Evolutionary conservation across 2,888 invertebrate genomes (phyloP).

Genomic region (Anticlea derivata): DNA sequence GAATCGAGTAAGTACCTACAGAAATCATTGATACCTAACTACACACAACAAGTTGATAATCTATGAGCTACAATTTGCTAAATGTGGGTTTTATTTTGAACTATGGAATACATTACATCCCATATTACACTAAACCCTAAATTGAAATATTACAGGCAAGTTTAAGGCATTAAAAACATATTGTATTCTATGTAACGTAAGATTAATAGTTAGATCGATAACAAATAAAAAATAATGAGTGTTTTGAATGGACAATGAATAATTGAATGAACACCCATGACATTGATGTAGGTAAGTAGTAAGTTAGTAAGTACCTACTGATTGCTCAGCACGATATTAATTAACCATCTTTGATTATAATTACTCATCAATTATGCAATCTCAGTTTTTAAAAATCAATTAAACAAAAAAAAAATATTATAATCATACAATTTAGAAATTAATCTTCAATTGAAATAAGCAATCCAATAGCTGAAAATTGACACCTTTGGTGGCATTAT

Average conservation of each 20-base stretch:
- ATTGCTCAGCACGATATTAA: conserved; percentile 50
- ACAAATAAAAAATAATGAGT: conserved; percentile 20
- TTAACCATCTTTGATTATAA: conserved; percentile 52
- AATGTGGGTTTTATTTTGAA: conserved; percentile 50
- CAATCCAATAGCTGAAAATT: conserved; percentile 56
- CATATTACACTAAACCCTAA: conserved; percentile 60
- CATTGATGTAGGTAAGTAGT: conserved; percentile 53
- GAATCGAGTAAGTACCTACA: too few relatives aligned
- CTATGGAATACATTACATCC: conserved; percentile 60
- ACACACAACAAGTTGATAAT: background rate
- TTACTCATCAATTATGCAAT: conserved; percentile 50
- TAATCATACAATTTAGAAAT: conserved; percentile 30
- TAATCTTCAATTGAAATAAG: conserved; percentile 35
- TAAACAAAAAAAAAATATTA: conserved; percentile 33
- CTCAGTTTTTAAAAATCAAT: conserved; percentile 44
- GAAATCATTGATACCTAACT: background rate
- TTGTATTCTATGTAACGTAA: conserved; percentile 38
- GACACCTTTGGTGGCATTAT: conserved; percentile 72
- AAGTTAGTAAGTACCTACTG: conserved; percentile 45
- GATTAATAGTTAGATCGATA: conserved; percentile 5
- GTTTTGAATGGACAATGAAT: too few relatives aligned
- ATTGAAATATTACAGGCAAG: conserved; percentile 70
- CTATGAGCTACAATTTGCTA: conserved; percentile 33
- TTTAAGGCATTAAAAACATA: conserved; percentile 65
- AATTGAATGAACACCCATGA: conserved; percentile 54